Percentiles rank a stretch among this genome's conserved stretches.
These are phyloP conservation scores for Leptopilina syphax DNA, from an alignment of 2,888 invertebrate genomes.

Conservation along the genomic window DNA sequence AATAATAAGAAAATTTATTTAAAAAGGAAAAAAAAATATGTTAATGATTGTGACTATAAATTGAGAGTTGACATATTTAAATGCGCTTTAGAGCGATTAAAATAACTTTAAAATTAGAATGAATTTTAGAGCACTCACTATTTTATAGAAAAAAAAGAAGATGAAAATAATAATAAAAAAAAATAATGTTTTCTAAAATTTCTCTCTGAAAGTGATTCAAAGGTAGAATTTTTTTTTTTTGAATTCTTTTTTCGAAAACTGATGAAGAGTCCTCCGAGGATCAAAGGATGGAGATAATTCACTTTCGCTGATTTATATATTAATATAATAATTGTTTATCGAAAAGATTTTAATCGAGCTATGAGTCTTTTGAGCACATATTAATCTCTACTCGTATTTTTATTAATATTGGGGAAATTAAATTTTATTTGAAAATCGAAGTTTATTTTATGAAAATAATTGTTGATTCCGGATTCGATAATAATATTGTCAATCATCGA, in stretches of 20 bases:
- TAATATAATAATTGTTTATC: constrained; percentile 1
- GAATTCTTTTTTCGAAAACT: background rate
- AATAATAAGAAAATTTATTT: too few species aligned
- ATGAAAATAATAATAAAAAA: background rate
- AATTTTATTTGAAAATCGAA: too few species aligned
- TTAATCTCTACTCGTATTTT: too few species aligned
- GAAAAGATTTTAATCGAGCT: background rate
- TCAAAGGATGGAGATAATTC: constrained; percentile 13
- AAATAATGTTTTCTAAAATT: constrained; percentile 2
- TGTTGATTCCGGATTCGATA: too few species aligned
- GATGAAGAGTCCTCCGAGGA: background rate
- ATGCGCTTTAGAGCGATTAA: constrained; percentile 1
- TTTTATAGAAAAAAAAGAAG: constrained; percentile 8
- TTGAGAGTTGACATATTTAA: background rate
- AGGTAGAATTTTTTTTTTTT: background rate
- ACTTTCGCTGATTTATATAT: constrained; percentile 2
- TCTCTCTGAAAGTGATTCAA: constrained; percentile 8
- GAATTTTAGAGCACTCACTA: constrained; percentile 6
- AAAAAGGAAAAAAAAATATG: background rate
- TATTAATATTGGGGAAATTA: background rate
- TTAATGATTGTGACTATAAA: constrained; percentile 4
- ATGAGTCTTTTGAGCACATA: background rate
- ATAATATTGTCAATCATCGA: too few species aligned
- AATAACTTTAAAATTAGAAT: background rate
- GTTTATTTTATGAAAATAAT: too few species aligned